Base-by-base conservation (phyloP, 1,140 invertebrate genomes). In the Diuraphis noxia region DNA sequence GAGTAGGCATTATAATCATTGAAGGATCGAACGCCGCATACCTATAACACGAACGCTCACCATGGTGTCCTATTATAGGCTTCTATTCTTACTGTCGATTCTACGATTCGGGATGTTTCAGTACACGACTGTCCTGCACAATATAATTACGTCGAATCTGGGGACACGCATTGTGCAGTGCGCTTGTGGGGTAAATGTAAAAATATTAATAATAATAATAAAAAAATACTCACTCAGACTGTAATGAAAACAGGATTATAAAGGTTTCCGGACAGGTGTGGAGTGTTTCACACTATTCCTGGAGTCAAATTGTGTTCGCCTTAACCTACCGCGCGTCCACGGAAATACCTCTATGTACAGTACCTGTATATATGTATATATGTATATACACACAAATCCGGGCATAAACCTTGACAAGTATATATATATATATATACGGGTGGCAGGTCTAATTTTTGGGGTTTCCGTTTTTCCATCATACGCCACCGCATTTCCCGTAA, bases 221-320 rank as follows among this genome's bases (percentile, higher is more conserved):
- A 85, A 49, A 41, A 86, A 49, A n/a, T n/a, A 49, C 34, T 19
- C n/a, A 19, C 41, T 43, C 41, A 9, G 41, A 41, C 41, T 46
- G 36, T 34, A 46, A 89, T 77, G 87, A 89, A 89, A 89, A 89
- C 56, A 46, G 88, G 63, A 77, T 89, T 89, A 89, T 89, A 89
- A 89, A 36, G 88, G 88, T 89, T 89, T 89, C 88, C 88, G 56
- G 63, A 41, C 88, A 77, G 88, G 88, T 89, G 88, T 43, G 30
- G 86, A 88, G 49, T 49, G 8, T 86, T 86, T 86, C 43, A 36
- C 84, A 43, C 43, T 49, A 86, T 49, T 40, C 25, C 86, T n/a
- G 63, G 30, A 89, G 40, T 77, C 88, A 89, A 41, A 89, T 89
- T 72, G 56, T 77, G 25, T 77, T 88, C 88, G 34, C 41, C 63